Evolutionary conservation across 2,797 vertebrate species (phyloP).

Genomic region (Mus caroli): DNA sequence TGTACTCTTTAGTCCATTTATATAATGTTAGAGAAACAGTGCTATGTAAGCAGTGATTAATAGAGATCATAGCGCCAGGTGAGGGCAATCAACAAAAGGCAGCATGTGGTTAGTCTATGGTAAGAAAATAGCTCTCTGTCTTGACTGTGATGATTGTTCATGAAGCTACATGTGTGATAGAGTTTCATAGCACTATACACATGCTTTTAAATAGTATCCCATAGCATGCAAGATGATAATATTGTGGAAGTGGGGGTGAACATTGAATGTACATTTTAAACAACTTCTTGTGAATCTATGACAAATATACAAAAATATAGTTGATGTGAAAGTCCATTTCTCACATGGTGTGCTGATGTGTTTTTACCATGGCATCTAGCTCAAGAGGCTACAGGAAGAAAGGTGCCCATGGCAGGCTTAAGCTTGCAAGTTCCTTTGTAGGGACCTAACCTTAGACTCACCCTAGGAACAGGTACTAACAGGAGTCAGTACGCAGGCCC

Average conservation of each 20-base stretch:
- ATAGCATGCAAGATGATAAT: not conserved
- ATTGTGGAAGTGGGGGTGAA: not conserved
- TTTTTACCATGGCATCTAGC: not conserved
- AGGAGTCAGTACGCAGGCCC: not conserved
- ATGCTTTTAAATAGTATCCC: not conserved
- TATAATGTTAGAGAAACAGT: not conserved
- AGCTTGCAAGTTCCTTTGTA: not conserved
- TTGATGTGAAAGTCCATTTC: not conserved
- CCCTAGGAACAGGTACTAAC: not conserved
- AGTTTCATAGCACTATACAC: slow-evolving; percentile 33
- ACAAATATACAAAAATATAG: not conserved
- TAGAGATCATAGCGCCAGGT: not conserved
- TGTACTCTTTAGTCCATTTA: not conserved
- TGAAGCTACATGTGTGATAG: not conserved
- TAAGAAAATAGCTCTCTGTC: not conserved
- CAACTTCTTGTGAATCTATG: slow-evolving; percentile 38
- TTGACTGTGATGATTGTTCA: not conserved
- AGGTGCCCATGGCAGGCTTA: slow-evolving; percentile 1
- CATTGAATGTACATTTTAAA: not conserved
- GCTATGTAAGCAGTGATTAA: not conserved
- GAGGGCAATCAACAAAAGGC: not conserved
- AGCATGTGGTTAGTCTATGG: not conserved
- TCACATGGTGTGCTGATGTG: not conserved
- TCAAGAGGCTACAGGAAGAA: not conserved
- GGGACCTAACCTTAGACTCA: slow-evolving; percentile 12